These are phyloP conservation scores for Dasyurus viverrinus DNA, from an alignment of 2,113 vertebrate genomes.

Conservation along the genomic window DNA sequence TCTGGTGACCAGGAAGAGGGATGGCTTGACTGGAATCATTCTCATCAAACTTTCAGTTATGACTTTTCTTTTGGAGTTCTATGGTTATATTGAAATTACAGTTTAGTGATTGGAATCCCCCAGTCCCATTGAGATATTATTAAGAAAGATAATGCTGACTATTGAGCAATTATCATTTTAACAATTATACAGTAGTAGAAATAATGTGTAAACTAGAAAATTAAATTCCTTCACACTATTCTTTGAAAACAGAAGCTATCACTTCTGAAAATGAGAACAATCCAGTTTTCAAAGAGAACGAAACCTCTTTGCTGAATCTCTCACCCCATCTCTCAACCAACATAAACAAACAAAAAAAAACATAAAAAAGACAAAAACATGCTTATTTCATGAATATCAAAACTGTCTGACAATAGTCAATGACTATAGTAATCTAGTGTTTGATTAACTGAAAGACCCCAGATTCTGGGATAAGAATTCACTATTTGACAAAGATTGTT, in stretches of 20 bases:
- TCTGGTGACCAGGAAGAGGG: not conserved
- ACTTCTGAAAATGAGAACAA: not conserved
- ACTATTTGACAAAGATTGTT: too few species aligned
- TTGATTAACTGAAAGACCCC: too few species aligned
- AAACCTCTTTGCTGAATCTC: not conserved
- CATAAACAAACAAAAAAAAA: not conserved
- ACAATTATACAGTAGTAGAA: not conserved
- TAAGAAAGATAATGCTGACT: not conserved
- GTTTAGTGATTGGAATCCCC: not conserved
- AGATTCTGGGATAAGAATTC: too few species aligned
- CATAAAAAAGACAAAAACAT: not conserved
- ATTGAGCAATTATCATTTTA: not conserved
- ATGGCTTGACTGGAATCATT: not conserved
- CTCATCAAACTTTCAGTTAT: not conserved
- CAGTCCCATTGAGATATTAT: not conserved
- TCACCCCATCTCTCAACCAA: not conserved
- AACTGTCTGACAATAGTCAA: not conserved
- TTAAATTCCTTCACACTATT: not conserved
- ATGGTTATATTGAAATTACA: not conserved
- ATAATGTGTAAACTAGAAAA: not conserved
- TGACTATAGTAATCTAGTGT: too few species aligned
- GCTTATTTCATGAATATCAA: not conserved
- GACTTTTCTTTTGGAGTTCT: not conserved
- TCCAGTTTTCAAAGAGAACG: not conserved
- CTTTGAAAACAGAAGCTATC: not conserved